These are phyloP conservation scores for Rhagium mordax DNA, from an alignment of 2,888 invertebrate genomes.

Conservation along the genomic window DNA sequence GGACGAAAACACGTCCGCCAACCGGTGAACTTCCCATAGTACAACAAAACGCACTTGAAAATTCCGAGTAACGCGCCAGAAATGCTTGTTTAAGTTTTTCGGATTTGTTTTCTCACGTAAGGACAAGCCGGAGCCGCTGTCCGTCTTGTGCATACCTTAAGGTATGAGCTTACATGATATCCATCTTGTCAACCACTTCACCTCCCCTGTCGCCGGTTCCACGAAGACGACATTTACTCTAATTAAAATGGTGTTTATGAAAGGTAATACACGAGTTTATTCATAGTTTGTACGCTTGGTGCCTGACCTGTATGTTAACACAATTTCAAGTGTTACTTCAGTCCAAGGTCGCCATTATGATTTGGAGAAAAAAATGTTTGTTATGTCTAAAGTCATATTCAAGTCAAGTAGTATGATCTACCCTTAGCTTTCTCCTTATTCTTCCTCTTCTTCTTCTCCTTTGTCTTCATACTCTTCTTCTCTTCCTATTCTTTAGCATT, in stretches of 20 bases:
- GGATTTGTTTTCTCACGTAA: neutral
- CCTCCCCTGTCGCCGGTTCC: neutral
- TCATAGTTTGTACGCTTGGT: neutral
- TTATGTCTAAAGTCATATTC: too few species aligned
- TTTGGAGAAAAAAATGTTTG: too few species aligned
- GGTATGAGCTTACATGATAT: neutral
- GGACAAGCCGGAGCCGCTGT: neutral
- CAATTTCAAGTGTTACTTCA: neutral
- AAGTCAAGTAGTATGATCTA: too few species aligned
- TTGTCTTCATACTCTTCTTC: too few species aligned
- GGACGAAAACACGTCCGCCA: conserved; percentile 1
- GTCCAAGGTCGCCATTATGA: neutral
- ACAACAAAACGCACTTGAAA: neutral
- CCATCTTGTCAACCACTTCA: neutral
- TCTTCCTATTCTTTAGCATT: too few species aligned
- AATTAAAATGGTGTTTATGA: neutral
- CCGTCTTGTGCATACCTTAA: neutral
- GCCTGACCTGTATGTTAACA: neutral
- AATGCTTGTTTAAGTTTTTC: neutral
- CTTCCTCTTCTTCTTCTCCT: too few species aligned
- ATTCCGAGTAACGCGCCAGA: neutral
- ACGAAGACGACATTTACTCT: neutral
- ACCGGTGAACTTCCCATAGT: neutral
- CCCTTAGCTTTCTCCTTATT: too few species aligned
- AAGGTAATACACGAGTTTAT: neutral